Conservation (phyloP, 2,113 vertebrate species). For the Cephalopholis sonnerati region DNA sequence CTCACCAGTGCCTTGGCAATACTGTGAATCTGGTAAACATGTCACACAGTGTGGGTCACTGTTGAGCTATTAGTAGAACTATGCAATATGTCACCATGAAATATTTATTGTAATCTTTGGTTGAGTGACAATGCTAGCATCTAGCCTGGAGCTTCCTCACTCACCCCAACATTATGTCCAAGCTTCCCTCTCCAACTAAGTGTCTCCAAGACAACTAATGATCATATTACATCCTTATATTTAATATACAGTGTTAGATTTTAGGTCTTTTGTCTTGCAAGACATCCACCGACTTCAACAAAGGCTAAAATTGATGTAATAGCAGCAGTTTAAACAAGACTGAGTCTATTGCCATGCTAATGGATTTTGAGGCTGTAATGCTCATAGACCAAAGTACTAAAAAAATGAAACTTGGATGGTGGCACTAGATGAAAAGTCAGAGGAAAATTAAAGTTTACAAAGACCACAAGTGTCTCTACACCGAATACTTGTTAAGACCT, state of each 20-base stretch:
- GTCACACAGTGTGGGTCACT: background rate
- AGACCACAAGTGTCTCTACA: background rate
- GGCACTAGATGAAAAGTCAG: background rate
- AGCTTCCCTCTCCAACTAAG: background rate
- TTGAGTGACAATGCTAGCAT: background rate
- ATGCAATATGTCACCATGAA: constrained; percentile 17
- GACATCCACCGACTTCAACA: background rate
- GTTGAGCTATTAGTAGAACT: background rate
- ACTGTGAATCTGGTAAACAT: background rate
- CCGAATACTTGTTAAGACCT: too few relatives aligned
- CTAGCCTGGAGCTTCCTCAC: background rate
- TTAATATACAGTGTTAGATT: background rate
- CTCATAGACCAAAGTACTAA: background rate
- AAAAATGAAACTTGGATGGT: background rate
- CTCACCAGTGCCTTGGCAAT: background rate
- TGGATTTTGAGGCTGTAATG: background rate
- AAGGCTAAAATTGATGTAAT: background rate
- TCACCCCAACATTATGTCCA: background rate
- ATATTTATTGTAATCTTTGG: background rate
- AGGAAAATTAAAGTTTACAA: background rate
- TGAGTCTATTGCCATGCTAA: background rate
- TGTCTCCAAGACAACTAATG: background rate
- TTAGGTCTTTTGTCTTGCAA: background rate
- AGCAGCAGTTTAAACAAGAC: background rate
- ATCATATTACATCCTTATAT: background rate